Evolutionary conservation across 2,797 vertebrate species (phyloP), one percentile per base, ranked within the genome.

Genomic region (Cuniculus paca): DNA sequence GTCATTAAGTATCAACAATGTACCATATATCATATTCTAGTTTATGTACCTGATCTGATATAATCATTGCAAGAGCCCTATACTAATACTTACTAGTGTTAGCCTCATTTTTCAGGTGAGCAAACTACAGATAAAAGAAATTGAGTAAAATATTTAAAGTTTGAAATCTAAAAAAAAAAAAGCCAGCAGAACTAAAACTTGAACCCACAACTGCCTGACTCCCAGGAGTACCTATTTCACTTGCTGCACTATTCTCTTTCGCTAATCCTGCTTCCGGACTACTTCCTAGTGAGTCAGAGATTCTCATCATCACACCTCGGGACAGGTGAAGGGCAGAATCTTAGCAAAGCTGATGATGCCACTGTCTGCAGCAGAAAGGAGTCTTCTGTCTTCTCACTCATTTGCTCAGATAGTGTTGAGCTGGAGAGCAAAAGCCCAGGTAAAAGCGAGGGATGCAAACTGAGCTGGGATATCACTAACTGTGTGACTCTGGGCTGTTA

Each of bases 31-130:
- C 56, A n/a, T 75, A 88, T 50, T 95, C 52, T 86, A 8, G 31
- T 84, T 93, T 60, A 68, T 54, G 79, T 19, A 56, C 24, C 42
- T 63, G 60, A 93, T 70, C 60, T 84, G 78, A 87, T 72, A 48
- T 91, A 78, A 88, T 61, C 42, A 78, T 80, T 31, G 74, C 75
- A 88, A 84, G 26, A 93, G 17, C 14, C 86, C 22, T 82, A 65
- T 52, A 34, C 61, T 65, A 77, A 80, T 34, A 92, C 82, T n/a
- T 81, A 45, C 36, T 83, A 52, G 48, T 70, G 83, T 79, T 88
- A 56, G 70, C 74, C 77, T 86, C 77, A 80, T 63, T 94, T 95
- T 97, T 75, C 52, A 90, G 34, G 91, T 91, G 72, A 89, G 45
- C 70, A 95, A 85, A 88, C 58, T 90, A 8, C 60, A 85, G 2